Evolutionary conservation across 64 coral and sea anemone genomes (phyloP).

Genomic region (Platygyra sinensis): DNA sequence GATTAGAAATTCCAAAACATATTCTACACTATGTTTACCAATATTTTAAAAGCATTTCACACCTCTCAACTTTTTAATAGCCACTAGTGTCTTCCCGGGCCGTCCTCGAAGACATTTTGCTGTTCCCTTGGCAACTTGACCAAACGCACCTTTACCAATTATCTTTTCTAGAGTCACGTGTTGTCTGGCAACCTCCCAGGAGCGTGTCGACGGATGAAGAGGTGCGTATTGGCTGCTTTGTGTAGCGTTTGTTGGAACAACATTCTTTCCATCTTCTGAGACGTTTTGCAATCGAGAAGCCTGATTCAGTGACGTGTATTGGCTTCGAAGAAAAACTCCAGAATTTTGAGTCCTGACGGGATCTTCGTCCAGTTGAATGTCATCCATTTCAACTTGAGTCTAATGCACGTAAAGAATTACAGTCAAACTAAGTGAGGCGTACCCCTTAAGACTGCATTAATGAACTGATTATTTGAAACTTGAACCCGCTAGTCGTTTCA

Average conservation of each 20-base stretch:
- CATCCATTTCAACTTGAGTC: background rate
- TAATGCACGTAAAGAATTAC: no score
- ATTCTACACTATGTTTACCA: no score
- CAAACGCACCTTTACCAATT: no score
- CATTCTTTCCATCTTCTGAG: background rate
- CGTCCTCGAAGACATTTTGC: background rate
- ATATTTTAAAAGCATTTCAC: background rate
- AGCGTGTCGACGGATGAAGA: background rate
- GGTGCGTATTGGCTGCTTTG: background rate
- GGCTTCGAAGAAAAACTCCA: background rate
- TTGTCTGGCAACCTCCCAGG: constrained; percentile 1
- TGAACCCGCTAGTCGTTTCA: no score
- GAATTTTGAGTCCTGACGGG: no score
- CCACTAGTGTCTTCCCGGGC: background rate
- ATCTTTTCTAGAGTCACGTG: constrained; percentile 5
- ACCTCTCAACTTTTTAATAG: constrained; percentile 56
- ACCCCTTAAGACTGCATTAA: no score
- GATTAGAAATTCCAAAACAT: no score
- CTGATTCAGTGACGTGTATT: background rate
- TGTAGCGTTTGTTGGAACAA: background rate
- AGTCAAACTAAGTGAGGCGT: no score
- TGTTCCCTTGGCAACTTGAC: constrained; percentile 10
- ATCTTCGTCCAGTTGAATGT: background rate
- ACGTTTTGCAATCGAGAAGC: background rate
- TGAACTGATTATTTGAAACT: no score